A percentile compares a stretch with the other conserved stretches of the same genome.
phyloP scores from a whole-genome alignment of 2,888 invertebrate genomes.

The Drosophila nigricruria region DNA sequence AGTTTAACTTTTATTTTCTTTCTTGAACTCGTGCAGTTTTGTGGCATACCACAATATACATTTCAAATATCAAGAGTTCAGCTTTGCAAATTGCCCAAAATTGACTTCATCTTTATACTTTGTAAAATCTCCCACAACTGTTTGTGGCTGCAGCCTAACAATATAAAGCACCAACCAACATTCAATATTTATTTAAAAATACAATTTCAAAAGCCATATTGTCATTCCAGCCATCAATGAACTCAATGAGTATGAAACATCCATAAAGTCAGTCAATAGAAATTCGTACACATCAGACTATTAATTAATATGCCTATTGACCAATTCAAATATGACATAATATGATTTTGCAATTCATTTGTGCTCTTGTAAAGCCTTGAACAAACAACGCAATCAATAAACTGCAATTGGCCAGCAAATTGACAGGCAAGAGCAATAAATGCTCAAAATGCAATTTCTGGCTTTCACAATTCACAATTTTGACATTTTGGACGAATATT shows the following conservation, averaged over 20 bases:
- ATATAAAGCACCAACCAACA: not conserved
- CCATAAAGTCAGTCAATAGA: not conserved
- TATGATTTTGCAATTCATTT: not conserved
- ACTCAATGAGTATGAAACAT: not conserved
- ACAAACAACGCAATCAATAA: conserved; percentile 5
- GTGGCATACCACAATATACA: too few species aligned
- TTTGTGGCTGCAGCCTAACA: not conserved
- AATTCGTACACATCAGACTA: not conserved
- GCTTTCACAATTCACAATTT: conserved; percentile 10
- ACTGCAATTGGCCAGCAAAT: conserved; percentile 22
- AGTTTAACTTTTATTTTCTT: too few species aligned
- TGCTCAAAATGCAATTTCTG: conserved; percentile 32
- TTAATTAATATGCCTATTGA: not conserved
- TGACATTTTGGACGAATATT: conserved; percentile 20
- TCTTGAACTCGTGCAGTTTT: too few species aligned
- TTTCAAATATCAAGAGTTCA: not conserved
- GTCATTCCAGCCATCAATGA: not conserved
- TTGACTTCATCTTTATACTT: not conserved
- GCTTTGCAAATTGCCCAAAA: not conserved
- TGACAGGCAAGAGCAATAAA: conserved; percentile 19
- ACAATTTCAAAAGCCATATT: not conserved
- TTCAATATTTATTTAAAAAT: not conserved
- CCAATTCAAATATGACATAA: not conserved
- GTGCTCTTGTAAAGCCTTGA: not conserved
- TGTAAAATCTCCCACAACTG: not conserved